Evolutionary conservation across 2,113 vertebrate species (phyloP).

Genomic region (Lutjanus erythropterus): DNA sequence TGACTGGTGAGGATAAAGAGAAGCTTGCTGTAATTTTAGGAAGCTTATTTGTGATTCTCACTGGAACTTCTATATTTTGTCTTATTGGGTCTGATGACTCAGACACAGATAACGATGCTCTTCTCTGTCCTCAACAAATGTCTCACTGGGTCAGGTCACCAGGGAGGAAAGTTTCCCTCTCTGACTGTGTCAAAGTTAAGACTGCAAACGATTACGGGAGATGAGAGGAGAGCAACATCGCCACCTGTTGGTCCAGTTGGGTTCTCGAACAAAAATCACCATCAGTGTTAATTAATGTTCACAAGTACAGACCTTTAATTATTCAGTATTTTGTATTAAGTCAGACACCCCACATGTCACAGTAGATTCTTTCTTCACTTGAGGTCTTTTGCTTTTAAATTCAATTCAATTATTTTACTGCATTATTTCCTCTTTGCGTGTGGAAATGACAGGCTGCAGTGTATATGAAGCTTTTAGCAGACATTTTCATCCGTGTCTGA

Average conservation of each 20-base stretch:
- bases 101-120: conserved; percentile 21
- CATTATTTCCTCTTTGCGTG: not conserved
- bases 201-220: conserved; percentile 1
- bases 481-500: not conserved
- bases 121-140: conserved; percentile 26
- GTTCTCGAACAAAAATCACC: not conserved
- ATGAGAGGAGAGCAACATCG: conserved; percentile 56
- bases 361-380: not conserved
- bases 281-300: not conserved
- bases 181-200: conserved; percentile 26
- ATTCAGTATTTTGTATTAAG: not conserved
- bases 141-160: conserved; percentile 55
- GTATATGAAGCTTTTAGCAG: not conserved
- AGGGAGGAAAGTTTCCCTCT: conserved; percentile 45
- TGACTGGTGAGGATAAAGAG: not conserved
- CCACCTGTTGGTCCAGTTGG: conserved; percentile 57
- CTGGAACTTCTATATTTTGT: conserved; percentile 2
- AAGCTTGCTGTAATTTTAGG: not conserved
- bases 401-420: not conserved
- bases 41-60: conserved; percentile 4
- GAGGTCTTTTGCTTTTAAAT: not conserved
- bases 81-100: conserved; percentile 47
- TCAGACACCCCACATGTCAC: not conserved
- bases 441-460: not conserved
- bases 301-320: not conserved